Evolutionary conservation across 1,140 invertebrate species (phyloP), one percentile per base, ranked within the genome.

Genomic region (Drosophila nigromelanica): DNA sequence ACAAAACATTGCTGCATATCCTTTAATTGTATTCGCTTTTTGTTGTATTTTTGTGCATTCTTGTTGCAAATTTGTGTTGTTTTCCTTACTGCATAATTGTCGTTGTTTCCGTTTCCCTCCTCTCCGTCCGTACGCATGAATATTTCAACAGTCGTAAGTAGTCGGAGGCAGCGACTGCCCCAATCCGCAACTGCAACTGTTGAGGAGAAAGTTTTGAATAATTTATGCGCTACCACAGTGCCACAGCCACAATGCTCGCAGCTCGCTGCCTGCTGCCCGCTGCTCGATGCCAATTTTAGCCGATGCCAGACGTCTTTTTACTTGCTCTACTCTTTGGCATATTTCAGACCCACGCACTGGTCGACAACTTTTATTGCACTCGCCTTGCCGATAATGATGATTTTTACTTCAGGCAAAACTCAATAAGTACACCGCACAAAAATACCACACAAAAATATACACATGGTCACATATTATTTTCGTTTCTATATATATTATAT

Each of bases 191-290:
- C 60, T 55, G 68, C 68, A 59, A 68, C 64, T 70, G 56, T 77
- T 43, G 42, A 39, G 64, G 60, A 50, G 70, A 87, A 87, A 66
- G 80, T 86, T 80, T 78, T 71, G 58, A 81, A 87, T 86, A 82
- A 86, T 87, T 87, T 80, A 87, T 87, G 76, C 33, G 45, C 24
- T 51, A 45, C n/a, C 12, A 43, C 30, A 45, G 72, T 56, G 76
- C 14, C 30, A 52, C 3, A 33, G 60, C 27, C 40, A 33, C n/a
- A 27, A 6, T 27, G 5, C 11, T 21, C 11, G 62, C 33, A 77
- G 76, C 48, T 58, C 70, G 18, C 18, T 18, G 18, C 2, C 18
- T 2, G 18, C 18, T 18, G 18, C 54, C 33, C 24, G 62, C 33
- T 81, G 76, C 48, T 58, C 62, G 79, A 66, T 76, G 63, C 73